Base-by-base conservation (phyloP, 2,113 vertebrate species). In the Mixornis gularis region DNA sequence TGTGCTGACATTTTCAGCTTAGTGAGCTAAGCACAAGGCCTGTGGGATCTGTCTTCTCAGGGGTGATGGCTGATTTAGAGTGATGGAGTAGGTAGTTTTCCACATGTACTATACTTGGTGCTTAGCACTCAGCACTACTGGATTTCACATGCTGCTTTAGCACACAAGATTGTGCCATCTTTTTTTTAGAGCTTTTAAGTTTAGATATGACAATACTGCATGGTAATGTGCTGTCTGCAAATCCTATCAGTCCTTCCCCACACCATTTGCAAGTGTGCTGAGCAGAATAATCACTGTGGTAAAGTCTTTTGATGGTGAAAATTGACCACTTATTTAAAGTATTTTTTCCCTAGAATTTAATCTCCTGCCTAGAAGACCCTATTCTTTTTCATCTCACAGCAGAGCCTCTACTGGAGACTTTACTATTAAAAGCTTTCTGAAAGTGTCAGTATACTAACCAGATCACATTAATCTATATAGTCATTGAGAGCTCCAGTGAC, bases 391-490 rank as follows among this genome's bases (percentile, higher is more conserved):
- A 81, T 85, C 9, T 15, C 13, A 30, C 44, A 87, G 44, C 65
- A 64, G 12, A 68, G 53, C 29, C 22, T 87, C 69, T 91, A 41
- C 49, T 85, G 84, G 89, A 92, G 66, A 14, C 32, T 91, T 81
- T 65, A 38, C 64, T 73, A 17, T 73, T 62, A 87, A 65, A 93
- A 92, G 58, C 53, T 85, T 82, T 94, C 92, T 92, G 87, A 87
- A 87, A 85, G 76, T 82, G 92, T 91, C 93, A 91, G 85, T 85
- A 5, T 82, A 68, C 53, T 91, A 82, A 82, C 87, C 66, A 89
- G 66, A 87, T 62, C 53, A 62, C 92, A 96, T 96, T 94, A 82
- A 55, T 95, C 90, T 91, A 8, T 72, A 59, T 43, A 82, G 71
- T 58, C 51, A 85, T 3, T 62, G 81, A 82, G 59, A 87, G 63